Evolutionary conservation across 2,113 vertebrate genomes (phyloP).

Genomic region (Chamaetylas fuelleborni): DNA sequence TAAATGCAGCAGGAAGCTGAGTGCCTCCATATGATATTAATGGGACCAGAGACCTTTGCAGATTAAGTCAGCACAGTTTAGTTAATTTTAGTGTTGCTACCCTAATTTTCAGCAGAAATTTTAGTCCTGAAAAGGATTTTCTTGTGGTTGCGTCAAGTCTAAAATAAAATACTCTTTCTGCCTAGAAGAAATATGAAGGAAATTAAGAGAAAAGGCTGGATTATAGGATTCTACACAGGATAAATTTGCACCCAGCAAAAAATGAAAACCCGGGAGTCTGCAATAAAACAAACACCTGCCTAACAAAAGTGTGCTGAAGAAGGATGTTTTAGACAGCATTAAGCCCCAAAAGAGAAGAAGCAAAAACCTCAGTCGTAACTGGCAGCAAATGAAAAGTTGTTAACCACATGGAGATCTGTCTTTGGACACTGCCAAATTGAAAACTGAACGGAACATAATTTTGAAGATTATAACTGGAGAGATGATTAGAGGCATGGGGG

Average conservation of each 20-base stretch:
- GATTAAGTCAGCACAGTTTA: background rate
- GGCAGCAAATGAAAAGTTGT: slow-evolving; percentile 70
- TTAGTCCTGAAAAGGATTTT: background rate
- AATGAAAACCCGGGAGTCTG: background rate
- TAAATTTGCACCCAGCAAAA: background rate
- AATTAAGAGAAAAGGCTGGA: background rate
- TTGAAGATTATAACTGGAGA: slow-evolving; percentile 72
- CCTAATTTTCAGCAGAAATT: background rate
- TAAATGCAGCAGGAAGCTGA: background rate
- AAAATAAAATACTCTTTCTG: background rate
- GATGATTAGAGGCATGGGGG: slow-evolving; percentile 73
- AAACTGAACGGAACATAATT: slow-evolving; percentile 73
- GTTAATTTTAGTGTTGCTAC: background rate
- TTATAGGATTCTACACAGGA: background rate
- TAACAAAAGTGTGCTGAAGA: background rate
- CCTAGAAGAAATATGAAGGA: background rate
- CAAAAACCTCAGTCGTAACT: slow-evolving; percentile 56
- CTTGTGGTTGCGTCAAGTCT: background rate
- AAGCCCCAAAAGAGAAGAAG: slow-evolving; percentile 26
- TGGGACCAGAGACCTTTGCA: background rate
- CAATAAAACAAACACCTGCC: background rate
- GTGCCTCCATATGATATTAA: background rate
- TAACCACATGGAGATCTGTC: slow-evolving; percentile 71
- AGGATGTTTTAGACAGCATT: background rate
- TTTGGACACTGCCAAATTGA: slow-evolving; percentile 71